A percentile compares a stretch with the other conserved stretches of the same genome.
Evolutionary conservation across 2,888 invertebrate species (phyloP).

Genomic region (Hemithea aestivaria): DNA sequence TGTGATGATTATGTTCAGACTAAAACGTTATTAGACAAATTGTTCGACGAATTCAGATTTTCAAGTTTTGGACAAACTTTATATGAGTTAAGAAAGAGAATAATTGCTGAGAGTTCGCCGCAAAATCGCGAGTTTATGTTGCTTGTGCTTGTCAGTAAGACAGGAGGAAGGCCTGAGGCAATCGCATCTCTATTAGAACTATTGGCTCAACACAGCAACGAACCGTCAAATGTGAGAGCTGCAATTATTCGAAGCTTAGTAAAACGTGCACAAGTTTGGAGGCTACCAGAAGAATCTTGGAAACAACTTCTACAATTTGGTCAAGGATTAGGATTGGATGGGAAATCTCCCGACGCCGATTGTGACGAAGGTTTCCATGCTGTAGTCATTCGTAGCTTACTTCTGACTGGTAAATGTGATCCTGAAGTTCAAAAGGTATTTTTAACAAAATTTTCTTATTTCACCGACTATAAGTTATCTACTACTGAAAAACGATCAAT

Average conservation of each 20-base stretch:
- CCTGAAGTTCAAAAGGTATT: conserved; percentile 34
- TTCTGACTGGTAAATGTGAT: conserved; percentile 29
- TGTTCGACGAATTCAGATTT: conserved; percentile 54
- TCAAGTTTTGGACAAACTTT: conserved; percentile 45
- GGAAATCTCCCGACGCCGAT: conserved; percentile 34
- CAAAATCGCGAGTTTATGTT: conserved; percentile 54
- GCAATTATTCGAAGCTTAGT: conserved; percentile 55
- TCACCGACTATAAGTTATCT: conserved; percentile 43
- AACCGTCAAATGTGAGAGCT: conserved; percentile 49
- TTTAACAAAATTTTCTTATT: conserved; percentile 38
- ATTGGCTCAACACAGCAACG: conserved; percentile 43
- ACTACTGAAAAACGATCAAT: conserved; percentile 35
- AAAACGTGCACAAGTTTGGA: conserved; percentile 52
- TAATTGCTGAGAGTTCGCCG: conserved; percentile 38
- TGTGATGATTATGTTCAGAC: neutral
- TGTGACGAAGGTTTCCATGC: conserved; percentile 57
- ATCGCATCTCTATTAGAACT: conserved; percentile 43
- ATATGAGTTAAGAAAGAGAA: conserved; percentile 42
- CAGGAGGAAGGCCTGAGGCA: conserved; percentile 42
- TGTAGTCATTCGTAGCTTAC: conserved; percentile 44
- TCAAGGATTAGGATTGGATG: conserved; percentile 52
- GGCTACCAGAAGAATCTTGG: conserved; percentile 47
- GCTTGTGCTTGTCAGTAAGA: conserved; percentile 59
- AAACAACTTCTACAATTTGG: conserved; percentile 42
- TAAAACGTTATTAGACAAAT: conserved; percentile 38